These are phyloP conservation scores for Drosophila rhopaloa DNA, from an alignment of 1,140 invertebrate genomes.

Conservation along the genomic window DNA sequence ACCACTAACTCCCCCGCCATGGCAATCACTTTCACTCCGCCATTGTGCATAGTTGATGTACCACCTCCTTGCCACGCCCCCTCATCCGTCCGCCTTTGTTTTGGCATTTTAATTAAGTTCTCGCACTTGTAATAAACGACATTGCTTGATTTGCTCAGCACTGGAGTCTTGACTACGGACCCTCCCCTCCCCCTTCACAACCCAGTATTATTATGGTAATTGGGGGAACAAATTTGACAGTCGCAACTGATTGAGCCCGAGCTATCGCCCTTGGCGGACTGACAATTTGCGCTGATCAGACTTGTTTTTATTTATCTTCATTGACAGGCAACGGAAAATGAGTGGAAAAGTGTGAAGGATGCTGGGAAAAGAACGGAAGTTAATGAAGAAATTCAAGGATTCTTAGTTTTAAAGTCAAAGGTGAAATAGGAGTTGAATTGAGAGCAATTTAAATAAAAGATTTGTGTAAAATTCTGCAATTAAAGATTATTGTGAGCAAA, in stretches of 20 bases:
- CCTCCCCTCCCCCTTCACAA: neutral
- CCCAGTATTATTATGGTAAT: conserved; percentile 72
- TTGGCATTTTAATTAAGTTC: conserved; percentile 81
- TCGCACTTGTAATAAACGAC: conserved; percentile 82
- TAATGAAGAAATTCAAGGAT: conserved; percentile 1
- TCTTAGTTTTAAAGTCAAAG: neutral
- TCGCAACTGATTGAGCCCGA: conserved; percentile 56
- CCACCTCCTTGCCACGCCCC: conserved; percentile 2
- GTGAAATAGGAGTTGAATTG: too few species aligned
- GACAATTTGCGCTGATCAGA: conserved; percentile 53
- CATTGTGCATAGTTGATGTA: conserved; percentile 76
- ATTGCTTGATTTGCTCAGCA: conserved; percentile 71
- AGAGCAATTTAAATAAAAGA: too few species aligned
- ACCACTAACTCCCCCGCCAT: conserved; percentile 29
- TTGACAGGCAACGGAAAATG: neutral
- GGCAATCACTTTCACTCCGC: conserved; percentile 68
- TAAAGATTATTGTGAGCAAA: too few species aligned
- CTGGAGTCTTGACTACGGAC: conserved; percentile 18
- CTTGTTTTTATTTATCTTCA: conserved; percentile 44
- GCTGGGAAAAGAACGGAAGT: neutral
- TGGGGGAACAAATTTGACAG: conserved; percentile 71
- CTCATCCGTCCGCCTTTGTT: conserved; percentile 58
- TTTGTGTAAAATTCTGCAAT: too few species aligned
- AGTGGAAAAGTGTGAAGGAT: neutral
- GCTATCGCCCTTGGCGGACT: conserved; percentile 40